Percentiles rank a stretch among this genome's conserved stretches.
These are phyloP conservation scores for Thinocorus orbignyianus DNA, from an alignment of 2,113 vertebrate genomes.

Conservation along the genomic window DNA sequence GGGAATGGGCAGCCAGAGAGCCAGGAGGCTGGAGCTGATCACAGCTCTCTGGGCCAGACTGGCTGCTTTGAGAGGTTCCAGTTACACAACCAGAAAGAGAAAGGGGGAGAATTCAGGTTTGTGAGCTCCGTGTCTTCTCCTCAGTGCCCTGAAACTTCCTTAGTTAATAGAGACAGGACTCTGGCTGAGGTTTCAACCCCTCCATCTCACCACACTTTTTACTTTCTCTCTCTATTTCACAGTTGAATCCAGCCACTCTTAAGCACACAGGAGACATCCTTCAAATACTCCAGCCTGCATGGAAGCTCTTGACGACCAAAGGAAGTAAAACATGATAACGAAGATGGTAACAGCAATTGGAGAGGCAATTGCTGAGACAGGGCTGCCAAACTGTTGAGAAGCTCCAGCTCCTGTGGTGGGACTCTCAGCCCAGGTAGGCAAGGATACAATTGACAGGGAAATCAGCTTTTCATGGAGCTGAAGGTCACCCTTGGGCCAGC, in stretches of 20 bases:
- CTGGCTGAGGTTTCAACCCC: background rate
- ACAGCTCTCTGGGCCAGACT: background rate
- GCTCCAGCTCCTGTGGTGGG: background rate
- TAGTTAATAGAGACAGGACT: background rate
- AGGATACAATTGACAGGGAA: background rate
- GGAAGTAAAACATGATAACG: background rate
- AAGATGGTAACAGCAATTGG: background rate
- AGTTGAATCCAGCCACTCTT: background rate
- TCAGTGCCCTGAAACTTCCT: background rate
- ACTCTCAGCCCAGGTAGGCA: background rate
- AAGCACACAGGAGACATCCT: background rate
- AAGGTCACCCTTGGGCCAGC: background rate
- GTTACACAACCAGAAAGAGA: background rate
- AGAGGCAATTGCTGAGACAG: background rate
- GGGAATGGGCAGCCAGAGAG: background rate
- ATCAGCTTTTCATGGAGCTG: background rate
- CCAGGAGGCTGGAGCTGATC: background rate
- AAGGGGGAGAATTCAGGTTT: background rate
- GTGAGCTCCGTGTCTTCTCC: background rate
- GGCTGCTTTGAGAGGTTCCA: background rate
- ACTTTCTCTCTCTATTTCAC: background rate
- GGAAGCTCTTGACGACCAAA: background rate
- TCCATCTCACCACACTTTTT: background rate
- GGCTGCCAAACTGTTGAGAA: background rate
- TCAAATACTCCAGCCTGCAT: background rate